These are phyloP conservation scores for Bombus superbus DNA, from an alignment of 1,140 invertebrate genomes.

Conservation along the genomic window DNA sequence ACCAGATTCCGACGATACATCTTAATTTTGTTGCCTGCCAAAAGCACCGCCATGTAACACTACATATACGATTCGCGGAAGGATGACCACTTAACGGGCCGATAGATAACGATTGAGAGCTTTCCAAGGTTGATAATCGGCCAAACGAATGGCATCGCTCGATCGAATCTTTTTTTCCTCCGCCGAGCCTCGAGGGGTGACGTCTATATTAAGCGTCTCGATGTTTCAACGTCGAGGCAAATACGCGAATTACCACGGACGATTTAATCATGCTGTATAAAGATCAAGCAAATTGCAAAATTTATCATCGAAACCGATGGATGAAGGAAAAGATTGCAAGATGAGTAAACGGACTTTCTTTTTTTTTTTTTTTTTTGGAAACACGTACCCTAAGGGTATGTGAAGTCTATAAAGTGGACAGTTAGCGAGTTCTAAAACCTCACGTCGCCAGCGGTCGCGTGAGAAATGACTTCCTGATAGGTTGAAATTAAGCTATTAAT, in stretches of 20 bases:
- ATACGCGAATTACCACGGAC: not conserved
- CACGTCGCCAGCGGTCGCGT: conserved; percentile 56
- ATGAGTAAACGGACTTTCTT: too few species aligned
- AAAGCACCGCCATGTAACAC: conserved; percentile 65
- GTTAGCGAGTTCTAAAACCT: conserved; percentile 24
- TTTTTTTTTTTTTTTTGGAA: not conserved
- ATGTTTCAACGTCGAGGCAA: not conserved
- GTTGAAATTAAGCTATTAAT: conserved; percentile 80
- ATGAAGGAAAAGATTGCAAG: not conserved
- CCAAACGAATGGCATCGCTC: conserved; percentile 11
- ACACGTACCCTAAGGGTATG: not conserved
- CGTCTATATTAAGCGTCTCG: not conserved
- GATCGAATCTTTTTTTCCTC: conserved; percentile 25
- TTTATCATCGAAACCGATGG: not conserved
- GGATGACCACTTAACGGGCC: conserved; percentile 26
- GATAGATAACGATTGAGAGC: conserved; percentile 10
- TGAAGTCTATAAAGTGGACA: conserved; percentile 13
- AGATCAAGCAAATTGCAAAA: not conserved
- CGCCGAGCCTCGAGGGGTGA: not conserved
- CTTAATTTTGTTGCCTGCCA: conserved; percentile 78
- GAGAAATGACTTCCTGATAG: conserved; percentile 78
- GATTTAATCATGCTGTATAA: not conserved
- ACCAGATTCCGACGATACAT: conserved; percentile 81
- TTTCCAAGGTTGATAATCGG: not conserved
- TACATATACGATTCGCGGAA: conserved; percentile 40